A percentile compares a stretch with the other conserved stretches of the same genome.
Evolutionary conservation across 2,113 vertebrate genomes (phyloP).

Genomic region (Neotoma lepida): DNA sequence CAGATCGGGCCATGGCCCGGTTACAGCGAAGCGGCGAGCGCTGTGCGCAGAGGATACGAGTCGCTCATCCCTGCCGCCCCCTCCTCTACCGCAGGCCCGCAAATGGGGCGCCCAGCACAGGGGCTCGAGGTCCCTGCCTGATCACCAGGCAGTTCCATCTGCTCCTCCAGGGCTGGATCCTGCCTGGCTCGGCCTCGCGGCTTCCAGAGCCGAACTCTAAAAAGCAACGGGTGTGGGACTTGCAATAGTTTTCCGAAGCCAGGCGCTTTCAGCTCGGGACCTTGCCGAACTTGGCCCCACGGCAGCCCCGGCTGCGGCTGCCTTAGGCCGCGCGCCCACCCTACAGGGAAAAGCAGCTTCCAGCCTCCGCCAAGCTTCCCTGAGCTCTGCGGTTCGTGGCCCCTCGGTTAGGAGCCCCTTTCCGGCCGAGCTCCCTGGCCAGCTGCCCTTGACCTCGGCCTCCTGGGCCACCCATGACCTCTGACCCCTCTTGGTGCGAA

Average conservation of each 20-base stretch:
- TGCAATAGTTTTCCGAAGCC: background rate
- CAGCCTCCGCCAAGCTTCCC: background rate
- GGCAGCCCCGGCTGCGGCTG: background rate
- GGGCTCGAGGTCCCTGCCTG: background rate
- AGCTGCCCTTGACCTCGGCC: background rate
- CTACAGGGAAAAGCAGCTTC: constrained; percentile 75
- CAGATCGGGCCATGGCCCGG: constrained; percentile 62
- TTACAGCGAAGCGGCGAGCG: constrained; percentile 72
- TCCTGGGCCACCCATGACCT: constrained; percentile 22
- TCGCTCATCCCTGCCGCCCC: background rate
- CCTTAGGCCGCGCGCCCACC: constrained; percentile 1
- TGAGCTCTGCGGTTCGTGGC: background rate
- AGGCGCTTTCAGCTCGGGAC: background rate
- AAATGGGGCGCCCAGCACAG: background rate
- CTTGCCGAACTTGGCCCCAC: background rate
- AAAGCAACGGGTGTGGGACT: background rate
- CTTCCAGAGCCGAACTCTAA: background rate
- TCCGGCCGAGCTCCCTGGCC: background rate
- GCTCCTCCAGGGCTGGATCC: background rate
- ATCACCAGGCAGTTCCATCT: background rate
- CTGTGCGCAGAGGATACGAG: background rate
- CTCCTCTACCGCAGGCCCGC: background rate
- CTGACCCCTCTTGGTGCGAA: constrained; percentile 65
- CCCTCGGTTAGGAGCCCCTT: background rate
- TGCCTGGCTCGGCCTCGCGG: background rate